These are phyloP conservation scores for Cyphomyrus discorhynchus DNA, from an alignment of 2,113 vertebrate genomes.

Conservation along the genomic window DNA sequence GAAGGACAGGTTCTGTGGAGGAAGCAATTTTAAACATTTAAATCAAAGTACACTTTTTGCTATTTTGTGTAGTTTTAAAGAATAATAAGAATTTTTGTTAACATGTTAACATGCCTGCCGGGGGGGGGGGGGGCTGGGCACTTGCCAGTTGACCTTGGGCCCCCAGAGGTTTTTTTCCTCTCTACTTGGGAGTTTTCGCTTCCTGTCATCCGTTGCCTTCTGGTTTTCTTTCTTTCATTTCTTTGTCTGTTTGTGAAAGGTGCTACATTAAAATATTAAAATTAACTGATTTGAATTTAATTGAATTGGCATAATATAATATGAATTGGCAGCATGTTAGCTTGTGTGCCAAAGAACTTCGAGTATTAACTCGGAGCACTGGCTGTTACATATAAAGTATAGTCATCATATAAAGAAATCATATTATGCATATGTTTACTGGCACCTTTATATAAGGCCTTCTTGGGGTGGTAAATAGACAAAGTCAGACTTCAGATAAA, in stretches of 20 bases:
- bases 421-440: not conserved
- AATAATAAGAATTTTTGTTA: not conserved
- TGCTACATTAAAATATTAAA: not conserved
- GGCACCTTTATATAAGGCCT: not conserved
- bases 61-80: not conserved
- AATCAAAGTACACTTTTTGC: not conserved
- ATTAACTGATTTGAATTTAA: not conserved
- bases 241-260: not conserved
- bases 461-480: not conserved
- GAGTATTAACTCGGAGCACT: not conserved
- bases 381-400: not conserved
- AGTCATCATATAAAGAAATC: not conserved
- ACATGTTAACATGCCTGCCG: not conserved
- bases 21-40: conserved; percentile 29
- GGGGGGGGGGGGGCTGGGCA: too few species aligned
- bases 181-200: not conserved
- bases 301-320: not conserved
- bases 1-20: conserved; percentile 27
- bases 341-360: not conserved
- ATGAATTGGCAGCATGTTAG: not conserved
- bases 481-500: not conserved
- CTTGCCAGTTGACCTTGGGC: not conserved
- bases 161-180: not conserved
- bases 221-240: not conserved
- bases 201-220: not conserved